Evolutionary conservation across 1,140 invertebrate species (phyloP).

Genomic region (Eurosta solidaginis): DNA sequence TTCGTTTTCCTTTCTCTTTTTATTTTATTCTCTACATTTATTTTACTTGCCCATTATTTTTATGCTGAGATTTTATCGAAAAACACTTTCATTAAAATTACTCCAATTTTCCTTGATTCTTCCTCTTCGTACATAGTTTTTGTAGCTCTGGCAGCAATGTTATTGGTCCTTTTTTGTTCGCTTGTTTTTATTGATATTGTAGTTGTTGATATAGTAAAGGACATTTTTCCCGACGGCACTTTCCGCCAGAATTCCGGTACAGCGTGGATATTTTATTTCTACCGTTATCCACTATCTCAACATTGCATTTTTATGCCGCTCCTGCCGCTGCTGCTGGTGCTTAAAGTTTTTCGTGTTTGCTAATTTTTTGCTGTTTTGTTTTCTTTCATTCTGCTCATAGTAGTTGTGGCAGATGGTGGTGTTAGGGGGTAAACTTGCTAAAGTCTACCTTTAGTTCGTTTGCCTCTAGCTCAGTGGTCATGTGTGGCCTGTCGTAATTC

Average conservation of each 20-base stretch:
- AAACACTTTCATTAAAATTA: conserved; percentile 36
- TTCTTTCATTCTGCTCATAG: neutral
- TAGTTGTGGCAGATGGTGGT: no score
- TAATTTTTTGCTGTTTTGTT: neutral
- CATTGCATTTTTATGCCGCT: neutral
- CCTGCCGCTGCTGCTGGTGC: neutral
- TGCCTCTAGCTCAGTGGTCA: neutral
- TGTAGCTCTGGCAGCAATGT: no score
- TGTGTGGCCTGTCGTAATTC: conserved; percentile 12
- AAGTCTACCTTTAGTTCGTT: neutral
- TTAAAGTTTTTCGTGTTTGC: neutral
- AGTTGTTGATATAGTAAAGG: neutral
- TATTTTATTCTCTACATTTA: neutral
- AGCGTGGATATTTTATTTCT: conserved; percentile 17
- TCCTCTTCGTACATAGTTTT: neutral
- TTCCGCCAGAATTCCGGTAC: neutral
- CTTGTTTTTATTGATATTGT: neutral
- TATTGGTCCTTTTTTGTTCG: neutral
- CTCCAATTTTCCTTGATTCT: conserved; percentile 30
- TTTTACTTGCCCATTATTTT: conserved; percentile 25
- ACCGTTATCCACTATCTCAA: neutral
- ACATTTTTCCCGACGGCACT: conserved; percentile 18
- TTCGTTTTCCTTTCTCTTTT: neutral
- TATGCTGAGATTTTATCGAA: conserved; percentile 34
- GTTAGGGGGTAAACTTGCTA: no score